phyloP scores from a whole-genome alignment of 2,113 vertebrate species.

The Lepidothrix coronata region DNA sequence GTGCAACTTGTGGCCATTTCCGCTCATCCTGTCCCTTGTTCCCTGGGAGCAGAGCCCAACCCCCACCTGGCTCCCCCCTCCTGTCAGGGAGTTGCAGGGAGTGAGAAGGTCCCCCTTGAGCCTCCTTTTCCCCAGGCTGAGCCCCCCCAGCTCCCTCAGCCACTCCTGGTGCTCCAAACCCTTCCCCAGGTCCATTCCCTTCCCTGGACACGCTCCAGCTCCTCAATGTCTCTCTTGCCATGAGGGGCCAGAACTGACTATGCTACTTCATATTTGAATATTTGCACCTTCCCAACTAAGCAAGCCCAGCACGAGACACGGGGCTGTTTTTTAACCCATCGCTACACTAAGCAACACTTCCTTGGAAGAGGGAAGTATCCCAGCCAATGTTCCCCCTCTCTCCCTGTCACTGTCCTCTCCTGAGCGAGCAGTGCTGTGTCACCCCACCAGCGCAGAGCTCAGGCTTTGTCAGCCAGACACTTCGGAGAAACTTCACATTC shows the following conservation, averaged over 20 bases:
- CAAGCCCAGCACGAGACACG: not conserved
- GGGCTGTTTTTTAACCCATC: fast-evolving
- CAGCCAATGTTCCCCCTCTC: not conserved
- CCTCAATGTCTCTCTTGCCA: not conserved
- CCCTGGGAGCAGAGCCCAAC: not conserved
- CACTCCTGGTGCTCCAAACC: fast-evolving
- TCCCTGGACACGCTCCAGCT: fast-evolving
- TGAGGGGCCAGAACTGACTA: not conserved
- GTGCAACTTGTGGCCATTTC: not conserved
- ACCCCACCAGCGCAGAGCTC: not conserved
- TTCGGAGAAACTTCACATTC: not conserved
- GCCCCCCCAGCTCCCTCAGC: not conserved
- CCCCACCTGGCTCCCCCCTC: not conserved
- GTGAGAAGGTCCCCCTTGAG: not conserved
- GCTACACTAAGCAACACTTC: not conserved
- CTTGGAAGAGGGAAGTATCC: not conserved
- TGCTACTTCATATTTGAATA: not conserved
- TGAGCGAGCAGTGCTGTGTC: not conserved
- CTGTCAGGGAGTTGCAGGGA: not conserved
- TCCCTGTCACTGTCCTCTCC: not conserved
- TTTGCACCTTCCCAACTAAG: too few species aligned
- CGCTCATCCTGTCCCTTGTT: not conserved
- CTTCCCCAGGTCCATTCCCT: not conserved
- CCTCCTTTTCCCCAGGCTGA: not conserved
- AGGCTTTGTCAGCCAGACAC: not conserved